These are phyloP conservation scores for Xenops minutus DNA, from an alignment of 2,797 vertebrate genomes.

Conservation along the genomic window DNA sequence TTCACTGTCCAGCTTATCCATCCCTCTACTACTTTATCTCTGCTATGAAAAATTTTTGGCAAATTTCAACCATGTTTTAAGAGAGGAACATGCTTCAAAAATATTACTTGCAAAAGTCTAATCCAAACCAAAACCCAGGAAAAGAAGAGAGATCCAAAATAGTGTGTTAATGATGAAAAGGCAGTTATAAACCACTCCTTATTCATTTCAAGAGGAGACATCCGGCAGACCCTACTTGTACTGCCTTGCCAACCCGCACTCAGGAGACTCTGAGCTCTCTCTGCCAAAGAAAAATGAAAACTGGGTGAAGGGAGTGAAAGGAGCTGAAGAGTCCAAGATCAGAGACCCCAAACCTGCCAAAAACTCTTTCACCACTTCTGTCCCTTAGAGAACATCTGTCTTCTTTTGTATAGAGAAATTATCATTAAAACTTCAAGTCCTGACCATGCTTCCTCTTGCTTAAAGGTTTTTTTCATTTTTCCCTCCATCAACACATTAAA, in stretches of 20 bases:
- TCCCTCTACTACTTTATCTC: neutral
- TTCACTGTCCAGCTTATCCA: neutral
- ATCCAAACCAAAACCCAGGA: neutral
- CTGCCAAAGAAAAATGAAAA: neutral
- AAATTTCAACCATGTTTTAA: neutral
- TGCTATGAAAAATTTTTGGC: neutral
- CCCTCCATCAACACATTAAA: fast-evolving
- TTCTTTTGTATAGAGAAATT: neutral
- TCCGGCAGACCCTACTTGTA: neutral
- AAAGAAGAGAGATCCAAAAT: neutral
- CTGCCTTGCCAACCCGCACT: neutral
- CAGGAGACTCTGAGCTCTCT: neutral
- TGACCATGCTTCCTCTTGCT: neutral
- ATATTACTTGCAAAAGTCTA: neutral
- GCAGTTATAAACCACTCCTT: neutral
- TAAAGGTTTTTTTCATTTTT: neutral
- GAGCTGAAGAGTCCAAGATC: neutral
- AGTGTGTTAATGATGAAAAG: neutral
- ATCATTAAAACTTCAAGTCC: neutral
- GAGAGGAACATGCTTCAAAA: neutral
- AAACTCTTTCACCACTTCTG: neutral
- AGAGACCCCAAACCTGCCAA: neutral
- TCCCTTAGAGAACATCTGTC: neutral
- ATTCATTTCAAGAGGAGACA: neutral
- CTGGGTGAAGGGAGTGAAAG: fast-evolving